Evolutionary conservation across 2,797 vertebrate species (phyloP).

Genomic region (Molossus alvarezi): DNA sequence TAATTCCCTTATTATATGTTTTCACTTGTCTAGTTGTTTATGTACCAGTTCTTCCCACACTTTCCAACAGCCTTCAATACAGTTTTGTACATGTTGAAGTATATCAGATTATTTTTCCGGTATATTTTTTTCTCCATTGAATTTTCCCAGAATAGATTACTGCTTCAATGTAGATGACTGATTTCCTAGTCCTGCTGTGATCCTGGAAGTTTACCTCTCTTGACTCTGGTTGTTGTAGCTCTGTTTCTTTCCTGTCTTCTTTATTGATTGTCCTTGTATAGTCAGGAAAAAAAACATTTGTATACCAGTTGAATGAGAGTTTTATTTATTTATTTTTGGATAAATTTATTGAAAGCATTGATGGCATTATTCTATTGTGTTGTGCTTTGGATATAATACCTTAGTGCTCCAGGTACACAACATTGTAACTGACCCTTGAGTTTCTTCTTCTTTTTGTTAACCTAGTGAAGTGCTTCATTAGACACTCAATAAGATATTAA

Average conservation of each 20-base stretch:
- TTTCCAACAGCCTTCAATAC: background rate
- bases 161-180: background rate
- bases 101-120: background rate
- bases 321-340: constrained; percentile 1
- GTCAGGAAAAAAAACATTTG: background rate
- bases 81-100: background rate
- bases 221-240: background rate
- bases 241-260: background rate
- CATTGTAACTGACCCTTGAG: background rate
- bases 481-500: background rate
- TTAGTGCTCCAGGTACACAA: background rate
- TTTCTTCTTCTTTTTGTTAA: background rate
- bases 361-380: background rate
- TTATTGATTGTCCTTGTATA: background rate
- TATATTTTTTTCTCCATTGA: background rate
- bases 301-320: background rate
- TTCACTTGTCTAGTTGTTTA: background rate
- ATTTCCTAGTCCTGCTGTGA: background rate
- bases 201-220: background rate
- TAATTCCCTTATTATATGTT: background rate
- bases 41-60: background rate
- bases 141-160: background rate
- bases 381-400: constrained; percentile 6
- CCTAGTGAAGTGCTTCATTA: background rate
- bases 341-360: background rate